Evolutionary conservation across 2,888 invertebrate species (phyloP), one percentile per base, ranked within the genome.

Genomic region (Coleophora flavipennella): DNA sequence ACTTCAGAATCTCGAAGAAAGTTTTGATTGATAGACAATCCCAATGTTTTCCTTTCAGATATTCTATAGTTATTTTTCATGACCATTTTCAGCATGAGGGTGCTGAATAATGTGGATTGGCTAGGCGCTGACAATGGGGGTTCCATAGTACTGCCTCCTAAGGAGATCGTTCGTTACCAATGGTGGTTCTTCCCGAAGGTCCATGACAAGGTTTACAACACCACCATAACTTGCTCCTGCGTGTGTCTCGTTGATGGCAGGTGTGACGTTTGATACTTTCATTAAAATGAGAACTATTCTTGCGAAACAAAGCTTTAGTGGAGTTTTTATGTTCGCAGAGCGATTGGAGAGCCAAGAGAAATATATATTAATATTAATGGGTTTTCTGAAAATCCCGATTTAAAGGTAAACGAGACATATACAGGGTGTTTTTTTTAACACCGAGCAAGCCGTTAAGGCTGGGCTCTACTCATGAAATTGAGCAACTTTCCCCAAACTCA

Each of bases 111-210:
- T 34, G 75, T 62, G 0, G 31, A 64, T 1, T 85, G 85, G 85
- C 61, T 85, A 31, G 84, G 83, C 1, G 80, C 71, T 2, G 84
- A 84, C 42, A 52, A 62, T 32, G 47, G 57, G 31, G 84, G 84
- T 0, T 51, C 60, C 3, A 56, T 83, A 32, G 61, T 80, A 3
- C 42, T 84, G 9, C 69, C 75, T 0, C 81, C 84, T 0, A 79
- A 73, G 46, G 72, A 81, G 48, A 73, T 84, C 33, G 47, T 75
- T 1, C 63, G 65, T 10, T 83, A 67, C 37, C 72, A 69, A 31
- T 84, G 77, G 77, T 84, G 84, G 83, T 85, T 83, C 54, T 83
- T 79, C 42, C 84, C 84, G 1, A 75, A 62, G 46, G 49, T 46
- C 1, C 56, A 62, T 3, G 51, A 79, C 34, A 67, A 64, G 48